Conservation (phyloP, 2,113 vertebrate species). For the Pelmatolapia mariae region DNA sequence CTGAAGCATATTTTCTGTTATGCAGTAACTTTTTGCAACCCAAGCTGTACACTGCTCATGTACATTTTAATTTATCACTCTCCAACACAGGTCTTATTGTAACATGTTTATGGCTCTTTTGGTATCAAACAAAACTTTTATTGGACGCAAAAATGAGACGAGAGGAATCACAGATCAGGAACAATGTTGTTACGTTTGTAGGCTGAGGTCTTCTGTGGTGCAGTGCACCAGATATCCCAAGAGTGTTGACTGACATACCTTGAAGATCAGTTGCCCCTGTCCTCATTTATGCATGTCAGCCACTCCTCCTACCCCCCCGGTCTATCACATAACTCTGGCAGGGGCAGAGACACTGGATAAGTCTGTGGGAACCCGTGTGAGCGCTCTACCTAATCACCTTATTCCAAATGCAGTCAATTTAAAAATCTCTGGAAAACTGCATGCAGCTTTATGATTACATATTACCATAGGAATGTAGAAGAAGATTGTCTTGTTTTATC, state of each 20-base stretch:
- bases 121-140: slow-evolving; percentile 12
- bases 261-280: slow-evolving; percentile 58
- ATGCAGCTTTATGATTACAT: background rate
- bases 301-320: slow-evolving; percentile 5
- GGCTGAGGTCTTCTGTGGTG: slow-evolving; percentile 28
- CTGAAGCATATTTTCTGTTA: background rate
- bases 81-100: background rate
- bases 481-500: background rate
- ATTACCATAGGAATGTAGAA: background rate
- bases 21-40: background rate
- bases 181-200: slow-evolving; percentile 49
- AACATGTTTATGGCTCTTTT: background rate
- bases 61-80: background rate
- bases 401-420: background rate
- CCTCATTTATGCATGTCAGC: slow-evolving; percentile 51
- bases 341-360: slow-evolving; percentile 59
- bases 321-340: slow-evolving; percentile 64
- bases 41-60: background rate
- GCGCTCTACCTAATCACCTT: slow-evolving; percentile 1
- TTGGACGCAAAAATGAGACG: slow-evolving; percentile 12
- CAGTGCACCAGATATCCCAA: slow-evolving; percentile 45
- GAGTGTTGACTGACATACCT: slow-evolving; percentile 53
- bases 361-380: slow-evolving; percentile 58
- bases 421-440: background rate
- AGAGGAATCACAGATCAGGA: background rate